Evolutionary conservation across 2,113 vertebrate species (phyloP).

Genomic region (Protomyctophum bolini): DNA sequence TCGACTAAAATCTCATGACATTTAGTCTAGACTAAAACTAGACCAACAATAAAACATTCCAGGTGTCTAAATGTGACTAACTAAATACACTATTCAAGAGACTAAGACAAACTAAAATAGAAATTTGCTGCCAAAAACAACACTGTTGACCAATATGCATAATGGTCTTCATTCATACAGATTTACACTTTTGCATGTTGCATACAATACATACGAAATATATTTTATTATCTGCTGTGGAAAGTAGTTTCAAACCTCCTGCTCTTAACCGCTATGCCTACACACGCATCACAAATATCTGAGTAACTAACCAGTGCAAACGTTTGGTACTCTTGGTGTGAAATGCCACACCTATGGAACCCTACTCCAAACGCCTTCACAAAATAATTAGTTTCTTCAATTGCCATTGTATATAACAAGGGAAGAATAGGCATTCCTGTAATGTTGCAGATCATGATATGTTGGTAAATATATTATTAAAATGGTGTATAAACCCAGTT

Average conservation of each 20-base stretch:
- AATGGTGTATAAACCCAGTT: slow-evolving; percentile 1
- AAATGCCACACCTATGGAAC: slow-evolving; percentile 54
- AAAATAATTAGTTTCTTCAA: slow-evolving; percentile 24
- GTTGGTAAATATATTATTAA: neutral
- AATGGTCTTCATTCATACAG: slow-evolving; percentile 12
- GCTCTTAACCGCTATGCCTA: slow-evolving; percentile 2
- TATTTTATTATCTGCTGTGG: too few relatives aligned
- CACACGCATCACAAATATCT: slow-evolving; percentile 16
- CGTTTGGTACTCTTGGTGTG: slow-evolving; percentile 50
- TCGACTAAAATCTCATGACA: too few relatives aligned
- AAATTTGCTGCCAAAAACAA: too few relatives aligned
- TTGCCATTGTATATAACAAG: neutral
- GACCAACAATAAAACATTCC: too few relatives aligned
- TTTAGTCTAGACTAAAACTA: too few relatives aligned
- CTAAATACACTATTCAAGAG: too few relatives aligned
- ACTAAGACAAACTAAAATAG: too few relatives aligned
- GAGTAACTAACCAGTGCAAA: neutral
- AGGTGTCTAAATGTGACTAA: too few relatives aligned
- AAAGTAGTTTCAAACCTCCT: neutral
- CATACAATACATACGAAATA: neutral
- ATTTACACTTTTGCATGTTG: neutral
- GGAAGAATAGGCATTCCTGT: neutral
- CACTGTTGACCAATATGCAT: neutral
- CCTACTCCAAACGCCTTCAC: slow-evolving; percentile 28
- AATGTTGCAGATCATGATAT: slow-evolving; percentile 5